These are phyloP conservation scores for Macropodus opercularis DNA, from an alignment of 2,797 vertebrate genomes.

Conservation along the genomic window DNA sequence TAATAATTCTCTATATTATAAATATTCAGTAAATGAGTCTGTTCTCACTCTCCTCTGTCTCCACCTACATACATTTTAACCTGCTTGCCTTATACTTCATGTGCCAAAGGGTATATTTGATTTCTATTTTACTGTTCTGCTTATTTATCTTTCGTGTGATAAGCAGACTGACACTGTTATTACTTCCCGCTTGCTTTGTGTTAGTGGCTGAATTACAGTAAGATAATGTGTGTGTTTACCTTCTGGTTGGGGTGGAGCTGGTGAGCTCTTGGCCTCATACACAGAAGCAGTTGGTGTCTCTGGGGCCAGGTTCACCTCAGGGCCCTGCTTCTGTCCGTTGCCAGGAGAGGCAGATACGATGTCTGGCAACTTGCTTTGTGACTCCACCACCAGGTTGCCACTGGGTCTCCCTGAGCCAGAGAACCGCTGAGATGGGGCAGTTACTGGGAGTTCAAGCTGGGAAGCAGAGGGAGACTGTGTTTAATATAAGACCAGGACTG, in stretches of 20 bases:
- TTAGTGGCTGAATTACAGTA: too few relatives aligned
- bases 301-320: slow-evolving; percentile 25
- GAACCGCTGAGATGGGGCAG: slow-evolving; percentile 2
- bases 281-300: slow-evolving; percentile 37
- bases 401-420: neutral
- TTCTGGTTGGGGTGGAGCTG: slow-evolving; percentile 30
- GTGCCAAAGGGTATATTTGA: too few relatives aligned
- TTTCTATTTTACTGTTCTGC: too few relatives aligned
- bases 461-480: neutral
- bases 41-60: too few relatives aligned
- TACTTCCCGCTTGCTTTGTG: too few relatives aligned
- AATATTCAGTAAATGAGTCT: too few relatives aligned
- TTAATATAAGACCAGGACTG: too few relatives aligned
- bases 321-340: slow-evolving; percentile 5
- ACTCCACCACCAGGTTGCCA: slow-evolving; percentile 41
- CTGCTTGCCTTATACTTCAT: too few relatives aligned
- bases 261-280: slow-evolving; percentile 35
- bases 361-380: slow-evolving; percentile 29
- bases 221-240: slow-evolving; percentile 67
- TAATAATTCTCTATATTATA: too few relatives aligned
- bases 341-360: slow-evolving; percentile 15
- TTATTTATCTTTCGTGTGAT: too few relatives aligned
- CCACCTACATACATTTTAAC: too few relatives aligned
- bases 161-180: too few relatives aligned
- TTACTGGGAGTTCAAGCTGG: slow-evolving; percentile 48